Evolutionary conservation across 2,888 invertebrate species (phyloP), one percentile per base, ranked within the genome.

Genomic region (Melanargia galathea): DNA sequence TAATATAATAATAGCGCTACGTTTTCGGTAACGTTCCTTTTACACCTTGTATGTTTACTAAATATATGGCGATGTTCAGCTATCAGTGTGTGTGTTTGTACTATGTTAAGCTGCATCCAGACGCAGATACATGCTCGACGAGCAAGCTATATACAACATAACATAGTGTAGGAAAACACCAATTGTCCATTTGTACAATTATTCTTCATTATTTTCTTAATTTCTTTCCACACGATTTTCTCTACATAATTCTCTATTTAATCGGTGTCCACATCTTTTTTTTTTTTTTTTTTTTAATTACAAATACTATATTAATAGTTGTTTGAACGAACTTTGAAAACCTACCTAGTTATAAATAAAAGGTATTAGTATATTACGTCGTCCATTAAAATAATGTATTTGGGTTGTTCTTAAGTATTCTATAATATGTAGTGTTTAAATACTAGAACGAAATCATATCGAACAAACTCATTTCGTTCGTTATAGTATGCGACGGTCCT

Each of bases 351-450:
- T 7, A 40, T 40, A 7, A n/a, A 18, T 8, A 43, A 43, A 43
- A 43, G 8, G 43, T 43, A 18, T 18, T 43, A 40, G 16, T 40
- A 7, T n/a, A 22, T 33, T 52, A 5, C 20, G 20, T 52, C 52
- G 52, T 52, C 52, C 52, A 52, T 35, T 52, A 33, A 35, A 35
- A 16, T 40, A 43, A 43, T 35, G 11, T 52, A 13, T 20, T 52
- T 18, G 3, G 52, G 35, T 52, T 52, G 35, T 52, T 33, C 33
- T 35, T 35, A 52, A 52, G 52, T 20, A 20, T 33, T 52, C 20
- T 22, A 20, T 11, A 24, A 13, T 8, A 18, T 13, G 11, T 46
- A 5, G 22, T 5, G 20, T 45, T 45, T 11, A 8, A 18, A 20
- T 18, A 22, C 11, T 46, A 13, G 20, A 46, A 46, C 22, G 7